A percentile compares a stretch with the other conserved stretches of the same genome.
These are phyloP conservation scores for Nemoura dubitans DNA, from an alignment of 2,888 invertebrate species.

Conservation along the genomic window DNA sequence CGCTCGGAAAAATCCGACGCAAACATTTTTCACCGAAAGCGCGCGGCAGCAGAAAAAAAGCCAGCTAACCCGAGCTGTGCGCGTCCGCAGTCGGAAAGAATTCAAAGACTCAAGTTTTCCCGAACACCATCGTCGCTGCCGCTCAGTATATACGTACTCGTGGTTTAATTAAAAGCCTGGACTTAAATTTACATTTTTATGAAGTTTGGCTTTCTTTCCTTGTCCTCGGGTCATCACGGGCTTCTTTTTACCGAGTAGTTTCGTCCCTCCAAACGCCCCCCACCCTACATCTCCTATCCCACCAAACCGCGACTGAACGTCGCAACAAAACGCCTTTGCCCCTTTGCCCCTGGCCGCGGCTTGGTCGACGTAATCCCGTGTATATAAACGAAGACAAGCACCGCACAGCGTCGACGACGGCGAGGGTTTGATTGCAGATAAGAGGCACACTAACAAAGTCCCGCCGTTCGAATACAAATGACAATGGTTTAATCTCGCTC, in stretches of 20 bases:
- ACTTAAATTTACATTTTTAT: conserved; percentile 7
- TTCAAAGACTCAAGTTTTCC: neutral
- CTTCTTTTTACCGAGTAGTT: neutral
- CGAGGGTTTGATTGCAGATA: conserved; percentile 32
- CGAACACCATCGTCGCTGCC: neutral
- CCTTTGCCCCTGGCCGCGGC: neutral
- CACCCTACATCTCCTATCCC: neutral
- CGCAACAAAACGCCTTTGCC: conserved; percentile 13
- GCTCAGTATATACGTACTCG: neutral
- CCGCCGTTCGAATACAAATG: conserved; percentile 37
- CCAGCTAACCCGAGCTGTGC: neutral
- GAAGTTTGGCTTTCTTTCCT: neutral
- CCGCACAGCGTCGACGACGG: neutral
- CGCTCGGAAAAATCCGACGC: neutral
- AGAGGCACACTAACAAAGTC: conserved; percentile 36
- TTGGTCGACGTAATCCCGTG: conserved; percentile 9
- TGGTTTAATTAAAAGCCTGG: neutral
- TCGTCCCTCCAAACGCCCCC: neutral
- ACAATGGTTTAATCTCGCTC: conserved; percentile 35
- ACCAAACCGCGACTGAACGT: neutral
- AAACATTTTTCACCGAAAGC: neutral
- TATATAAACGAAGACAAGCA: too few species aligned
- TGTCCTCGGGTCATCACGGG: neutral
- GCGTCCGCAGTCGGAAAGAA: neutral
- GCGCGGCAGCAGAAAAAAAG: neutral